These are phyloP conservation scores for Brachypterus glaber DNA, from an alignment of 2,888 invertebrate genomes.

Conservation along the genomic window DNA sequence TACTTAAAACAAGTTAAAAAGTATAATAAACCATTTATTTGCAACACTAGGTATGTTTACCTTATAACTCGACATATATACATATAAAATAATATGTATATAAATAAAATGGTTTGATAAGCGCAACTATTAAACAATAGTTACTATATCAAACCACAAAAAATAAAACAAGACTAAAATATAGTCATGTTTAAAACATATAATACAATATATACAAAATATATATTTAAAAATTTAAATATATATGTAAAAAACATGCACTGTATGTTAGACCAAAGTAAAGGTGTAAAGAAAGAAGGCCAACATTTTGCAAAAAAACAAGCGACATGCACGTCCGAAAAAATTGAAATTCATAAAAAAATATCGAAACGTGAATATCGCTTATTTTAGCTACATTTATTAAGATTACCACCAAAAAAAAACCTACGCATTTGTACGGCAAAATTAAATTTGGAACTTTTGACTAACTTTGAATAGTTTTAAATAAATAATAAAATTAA, in stretches of 20 bases:
- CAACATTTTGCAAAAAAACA: conserved; percentile 36
- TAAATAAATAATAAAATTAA: conserved; percentile 24
- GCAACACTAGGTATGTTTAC: no score
- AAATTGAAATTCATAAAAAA: conserved; percentile 19
- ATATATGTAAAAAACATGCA: conserved; percentile 18
- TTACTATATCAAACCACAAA: no score
- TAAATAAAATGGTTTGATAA: no score
- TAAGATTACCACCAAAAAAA: conserved; percentile 32
- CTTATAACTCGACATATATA: no score
- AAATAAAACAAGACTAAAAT: conserved; percentile 23
- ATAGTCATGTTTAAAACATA: conserved; percentile 19
- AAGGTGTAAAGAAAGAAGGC: conserved; percentile 42
- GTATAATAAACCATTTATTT: no score
- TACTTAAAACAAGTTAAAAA: no score
- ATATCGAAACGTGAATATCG: conserved; percentile 20
- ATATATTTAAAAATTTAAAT: conserved; percentile 21
- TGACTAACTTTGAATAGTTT: conserved; percentile 19
- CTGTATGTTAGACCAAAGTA: conserved; percentile 38
- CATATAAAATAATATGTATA: no score
- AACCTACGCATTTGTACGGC: conserved; percentile 35
- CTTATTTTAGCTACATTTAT: conserved; percentile 25
- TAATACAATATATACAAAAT: conserved; percentile 22
- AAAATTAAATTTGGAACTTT: no score
- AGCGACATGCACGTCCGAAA: conserved; percentile 22
- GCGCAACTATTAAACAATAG: no score